These are phyloP conservation scores for Drosophila jambulina DNA, from an alignment of 1,140 invertebrate species.

Conservation along the genomic window DNA sequence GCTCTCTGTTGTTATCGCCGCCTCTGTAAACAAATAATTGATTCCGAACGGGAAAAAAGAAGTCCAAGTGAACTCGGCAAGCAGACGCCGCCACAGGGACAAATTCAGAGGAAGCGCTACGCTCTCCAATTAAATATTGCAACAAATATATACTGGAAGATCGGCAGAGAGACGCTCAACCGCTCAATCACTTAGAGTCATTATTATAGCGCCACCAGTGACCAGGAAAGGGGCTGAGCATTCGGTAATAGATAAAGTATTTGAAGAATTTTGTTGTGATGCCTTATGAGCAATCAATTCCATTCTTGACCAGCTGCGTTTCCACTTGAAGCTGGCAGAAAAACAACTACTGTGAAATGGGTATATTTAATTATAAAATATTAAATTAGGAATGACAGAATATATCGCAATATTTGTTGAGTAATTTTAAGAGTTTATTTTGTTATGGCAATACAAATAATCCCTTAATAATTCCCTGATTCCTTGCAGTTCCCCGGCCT, in stretches of 20 bases:
- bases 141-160: neutral
- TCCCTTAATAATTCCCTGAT: neutral
- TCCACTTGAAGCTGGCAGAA: neutral
- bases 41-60: conserved; percentile 23
- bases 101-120: neutral
- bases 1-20: conserved; percentile 45
- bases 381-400: neutral
- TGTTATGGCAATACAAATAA: neutral
- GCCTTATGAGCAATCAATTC: conserved; percentile 6
- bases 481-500: conserved; percentile 47
- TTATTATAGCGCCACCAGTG: conserved; percentile 51
- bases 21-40: conserved; percentile 56
- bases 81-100: conserved; percentile 13
- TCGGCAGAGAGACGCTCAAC: neutral
- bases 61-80: conserved; percentile 23
- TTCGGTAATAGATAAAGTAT: conserved; percentile 18
- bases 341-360: neutral
- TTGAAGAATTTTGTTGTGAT: conserved; percentile 16
- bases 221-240: neutral
- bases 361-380: neutral
- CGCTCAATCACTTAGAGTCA: conserved; percentile 47
- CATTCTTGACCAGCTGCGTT: neutral
- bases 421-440: neutral
- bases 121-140: neutral
- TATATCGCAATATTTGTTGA: neutral